These are phyloP conservation scores for Cheilosia variabilis DNA, from an alignment of 2,888 invertebrate genomes.

Conservation along the genomic window DNA sequence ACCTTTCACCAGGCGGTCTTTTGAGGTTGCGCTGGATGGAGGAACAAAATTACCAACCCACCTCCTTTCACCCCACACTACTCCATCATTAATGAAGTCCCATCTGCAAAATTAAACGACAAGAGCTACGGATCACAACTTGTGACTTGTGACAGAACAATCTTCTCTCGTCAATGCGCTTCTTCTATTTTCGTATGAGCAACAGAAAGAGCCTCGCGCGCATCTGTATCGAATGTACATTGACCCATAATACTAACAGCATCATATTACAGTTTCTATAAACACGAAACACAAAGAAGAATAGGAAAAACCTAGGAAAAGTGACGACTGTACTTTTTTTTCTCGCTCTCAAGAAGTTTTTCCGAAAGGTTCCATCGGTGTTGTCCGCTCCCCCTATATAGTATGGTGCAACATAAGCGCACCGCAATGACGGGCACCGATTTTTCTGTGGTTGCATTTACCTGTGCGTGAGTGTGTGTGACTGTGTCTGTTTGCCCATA, in stretches of 20 bases:
- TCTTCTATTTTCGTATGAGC: constrained; percentile 40
- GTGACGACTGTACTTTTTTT: constrained; percentile 72
- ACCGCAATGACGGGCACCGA: constrained; percentile 49
- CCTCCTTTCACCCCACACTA: no score
- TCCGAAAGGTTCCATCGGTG: constrained; percentile 44
- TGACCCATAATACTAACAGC: constrained; percentile 69
- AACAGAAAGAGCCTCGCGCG: not conserved
- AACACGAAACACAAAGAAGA: constrained; percentile 35
- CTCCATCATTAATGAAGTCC: not conserved
- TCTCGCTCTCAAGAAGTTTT: constrained; percentile 34
- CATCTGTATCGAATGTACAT: constrained; percentile 52
- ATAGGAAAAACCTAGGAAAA: constrained; percentile 63
- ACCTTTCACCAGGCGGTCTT: no score
- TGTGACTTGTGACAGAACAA: not conserved
- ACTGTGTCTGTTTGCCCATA: not conserved
- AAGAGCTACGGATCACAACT: not conserved
- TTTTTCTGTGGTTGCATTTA: constrained; percentile 35
- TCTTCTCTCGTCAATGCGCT: not conserved
- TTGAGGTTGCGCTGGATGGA: no score
- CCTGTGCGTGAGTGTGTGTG: constrained; percentile 14
- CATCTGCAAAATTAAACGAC: not conserved
- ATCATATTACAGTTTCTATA: constrained; percentile 58
- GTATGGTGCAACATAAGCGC: constrained; percentile 26
- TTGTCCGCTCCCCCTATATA: constrained; percentile 1
- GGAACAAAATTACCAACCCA: no score